Conservation (phyloP, 2,888 invertebrate genomes). For the Tineola bisselliella region DNA sequence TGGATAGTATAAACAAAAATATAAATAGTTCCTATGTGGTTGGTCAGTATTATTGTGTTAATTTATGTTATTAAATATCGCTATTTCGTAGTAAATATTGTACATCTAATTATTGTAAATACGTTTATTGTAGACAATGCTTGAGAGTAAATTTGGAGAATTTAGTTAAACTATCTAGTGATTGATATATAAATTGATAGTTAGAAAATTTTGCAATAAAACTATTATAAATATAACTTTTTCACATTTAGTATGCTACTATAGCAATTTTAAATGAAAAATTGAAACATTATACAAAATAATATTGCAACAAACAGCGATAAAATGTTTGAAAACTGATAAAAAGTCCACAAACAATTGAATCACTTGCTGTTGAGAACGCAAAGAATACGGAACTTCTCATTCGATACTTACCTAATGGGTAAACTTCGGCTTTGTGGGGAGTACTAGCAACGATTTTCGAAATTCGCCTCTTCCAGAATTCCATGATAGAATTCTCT, state of each 20-base stretch:
- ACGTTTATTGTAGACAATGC: too few relatives aligned
- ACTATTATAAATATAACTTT: too few relatives aligned
- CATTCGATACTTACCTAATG: conserved; percentile 20
- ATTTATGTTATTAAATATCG: too few relatives aligned
- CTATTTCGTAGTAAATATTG: too few relatives aligned
- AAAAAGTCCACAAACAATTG: conserved; percentile 12
- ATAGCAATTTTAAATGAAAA: background rate
- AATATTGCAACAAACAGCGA: conserved; percentile 2
- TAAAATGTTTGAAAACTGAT: conserved; percentile 9
- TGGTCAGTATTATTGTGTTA: too few relatives aligned
- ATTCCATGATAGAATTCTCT: conserved; percentile 17
- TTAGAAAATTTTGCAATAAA: too few relatives aligned
- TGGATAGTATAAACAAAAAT: too few relatives aligned
- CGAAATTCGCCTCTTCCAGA: conserved; percentile 21
- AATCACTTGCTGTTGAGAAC: background rate
- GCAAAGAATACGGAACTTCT: conserved; percentile 12
- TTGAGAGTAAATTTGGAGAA: too few relatives aligned
- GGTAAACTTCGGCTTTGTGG: conserved; percentile 19
- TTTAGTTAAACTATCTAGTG: too few relatives aligned
- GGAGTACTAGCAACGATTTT: conserved; percentile 20
- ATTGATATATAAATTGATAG: too few relatives aligned
- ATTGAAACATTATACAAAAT: background rate
- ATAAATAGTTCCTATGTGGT: too few relatives aligned
- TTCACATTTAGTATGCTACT: background rate
- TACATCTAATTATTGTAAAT: too few relatives aligned